These are phyloP conservation scores for Rallus crepitans DNA, from an alignment of 2,797 vertebrate genomes.

Conservation along the genomic window DNA sequence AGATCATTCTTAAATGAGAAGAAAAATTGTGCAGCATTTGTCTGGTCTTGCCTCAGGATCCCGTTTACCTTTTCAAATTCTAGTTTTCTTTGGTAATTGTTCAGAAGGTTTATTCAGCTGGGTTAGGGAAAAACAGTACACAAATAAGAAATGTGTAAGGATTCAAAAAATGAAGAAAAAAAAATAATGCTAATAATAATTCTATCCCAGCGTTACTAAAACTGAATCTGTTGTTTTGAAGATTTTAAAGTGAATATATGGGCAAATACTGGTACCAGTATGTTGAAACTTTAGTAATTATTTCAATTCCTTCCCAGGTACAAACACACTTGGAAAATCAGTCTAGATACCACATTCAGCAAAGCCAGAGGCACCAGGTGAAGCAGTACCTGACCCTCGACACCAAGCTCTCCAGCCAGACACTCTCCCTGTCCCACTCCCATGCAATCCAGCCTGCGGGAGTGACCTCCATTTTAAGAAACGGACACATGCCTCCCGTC, in stretches of 20 bases:
- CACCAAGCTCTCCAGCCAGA: conserved; percentile 84
- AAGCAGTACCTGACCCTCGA: conserved; percentile 93
- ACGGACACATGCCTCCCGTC: conserved; percentile 81
- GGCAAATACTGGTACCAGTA: neutral
- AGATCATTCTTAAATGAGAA: neutral
- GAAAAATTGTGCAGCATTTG: neutral
- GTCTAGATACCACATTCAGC: conserved; percentile 88
- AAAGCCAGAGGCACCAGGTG: conserved; percentile 89
- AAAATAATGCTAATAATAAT: neutral
- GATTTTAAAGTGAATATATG: neutral
- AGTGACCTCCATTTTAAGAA: conserved; percentile 82
- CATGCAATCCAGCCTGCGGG: conserved; percentile 80
- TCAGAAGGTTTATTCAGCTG: neutral
- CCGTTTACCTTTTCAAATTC: neutral
- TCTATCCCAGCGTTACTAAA: neutral
- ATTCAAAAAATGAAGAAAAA: neutral
- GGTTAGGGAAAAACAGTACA: neutral
- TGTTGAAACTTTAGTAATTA: neutral
- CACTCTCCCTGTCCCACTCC: conserved; percentile 78
- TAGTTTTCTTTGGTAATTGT: neutral
- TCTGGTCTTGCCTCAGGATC: neutral
- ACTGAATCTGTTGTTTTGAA: neutral
- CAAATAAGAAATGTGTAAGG: neutral
- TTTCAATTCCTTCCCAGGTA: conserved; percentile 80
- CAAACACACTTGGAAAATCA: conserved; percentile 92